These are phyloP conservation scores for Lycodopsis pacificus DNA, from an alignment of 2,797 vertebrate species.

Conservation along the genomic window DNA sequence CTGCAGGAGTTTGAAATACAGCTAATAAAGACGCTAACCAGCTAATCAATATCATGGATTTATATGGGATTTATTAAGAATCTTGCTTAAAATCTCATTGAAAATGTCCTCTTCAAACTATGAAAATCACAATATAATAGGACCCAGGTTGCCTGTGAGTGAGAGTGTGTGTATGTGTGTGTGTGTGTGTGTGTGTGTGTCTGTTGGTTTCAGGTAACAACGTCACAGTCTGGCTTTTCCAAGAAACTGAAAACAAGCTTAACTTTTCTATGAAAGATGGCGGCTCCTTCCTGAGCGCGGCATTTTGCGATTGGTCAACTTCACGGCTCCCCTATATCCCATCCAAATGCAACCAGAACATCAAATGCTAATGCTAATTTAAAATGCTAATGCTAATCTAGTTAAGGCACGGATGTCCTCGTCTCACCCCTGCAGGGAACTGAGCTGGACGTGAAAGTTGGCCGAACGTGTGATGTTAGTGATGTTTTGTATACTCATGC, in stretches of 20 bases:
- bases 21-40: neutral
- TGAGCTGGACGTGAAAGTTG: neutral
- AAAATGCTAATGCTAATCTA: neutral
- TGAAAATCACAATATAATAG: neutral
- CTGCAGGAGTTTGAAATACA: neutral
- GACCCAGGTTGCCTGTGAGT: neutral
- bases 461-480: neutral
- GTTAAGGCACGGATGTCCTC: neutral
- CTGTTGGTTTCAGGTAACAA: slow-evolving; percentile 5
- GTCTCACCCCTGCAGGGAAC: neutral
- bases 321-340: neutral
- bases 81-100: neutral
- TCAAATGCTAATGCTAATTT: neutral
- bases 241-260: slow-evolving; percentile 15
- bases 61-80: no score
- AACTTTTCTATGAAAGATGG: slow-evolving; percentile 11
- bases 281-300: slow-evolving; percentile 1
- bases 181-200: no score
- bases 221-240: neutral
- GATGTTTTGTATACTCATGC: neutral
- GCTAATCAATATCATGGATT: no score
- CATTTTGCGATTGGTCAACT: neutral
- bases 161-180: no score
- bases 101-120: neutral
- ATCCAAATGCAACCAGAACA: slow-evolving; percentile 7